Evolutionary conservation across 2,113 vertebrate genomes (phyloP), one percentile per base, ranked within the genome.

Genomic region (Bungarus multicinctus): DNA sequence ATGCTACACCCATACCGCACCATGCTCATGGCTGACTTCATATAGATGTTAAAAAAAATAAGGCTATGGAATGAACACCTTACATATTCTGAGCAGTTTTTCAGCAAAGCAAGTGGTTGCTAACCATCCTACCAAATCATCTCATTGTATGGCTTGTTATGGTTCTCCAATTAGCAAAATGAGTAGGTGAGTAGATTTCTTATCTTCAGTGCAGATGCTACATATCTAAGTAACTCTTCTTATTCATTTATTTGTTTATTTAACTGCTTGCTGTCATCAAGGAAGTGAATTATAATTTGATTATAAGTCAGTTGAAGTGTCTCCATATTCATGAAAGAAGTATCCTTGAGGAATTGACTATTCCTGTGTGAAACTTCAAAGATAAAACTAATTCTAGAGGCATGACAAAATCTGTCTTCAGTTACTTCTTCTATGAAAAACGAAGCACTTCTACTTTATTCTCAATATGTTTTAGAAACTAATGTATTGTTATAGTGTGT

Each of bases 11-110:
- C 60, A 30, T n/a, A 64, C 12, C n/a, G 30, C 30, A 69, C 34
- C 69, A 3, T 20, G 8, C 69, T 81, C n/a, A 81, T 81, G 34
- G 34, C 2, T 81, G 34, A 81, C 34, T 81, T 81, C 69, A 39
- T 39, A 39, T 39, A 39, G n/a, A 81, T 1, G 16, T 20, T 81
- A 39, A 39, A 20, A 14, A 27, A 43, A 81, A 86, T 6, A 5
- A 22, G 6, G 16, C n/a, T 64, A 39, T 11, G 3, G 52, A 30
- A 60, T 3, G 2, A 58, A 58, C 23, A 53, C 10, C 0, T 0
- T 85, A 34, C 1, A 34, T 1, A 34, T 58, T 47, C 50, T 14
- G 30, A 30, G 47, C 47, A 53, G 45, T 52, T 16, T 12, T 30
- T 86, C 1, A 0, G 2, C 43, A 1, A 92, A 60, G 12, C 27